Evolutionary conservation across 2,888 invertebrate genomes (phyloP).

Genomic region (Callosobruchus maculatus): DNA sequence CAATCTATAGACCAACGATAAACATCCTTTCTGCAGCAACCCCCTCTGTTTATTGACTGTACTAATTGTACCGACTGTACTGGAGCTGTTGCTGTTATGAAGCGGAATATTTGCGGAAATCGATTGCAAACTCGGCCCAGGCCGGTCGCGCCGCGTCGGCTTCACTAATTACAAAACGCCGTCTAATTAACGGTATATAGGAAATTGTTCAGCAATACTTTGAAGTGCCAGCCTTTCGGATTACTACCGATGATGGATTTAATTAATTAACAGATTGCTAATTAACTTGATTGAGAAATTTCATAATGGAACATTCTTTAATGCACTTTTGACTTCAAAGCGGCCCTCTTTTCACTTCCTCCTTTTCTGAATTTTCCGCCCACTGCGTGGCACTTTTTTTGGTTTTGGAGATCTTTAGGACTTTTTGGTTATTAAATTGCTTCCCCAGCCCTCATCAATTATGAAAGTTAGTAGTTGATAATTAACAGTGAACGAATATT

Average conservation of each 20-base stretch:
- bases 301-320: conserved; percentile 39
- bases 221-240: conserved; percentile 43
- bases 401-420: no score
- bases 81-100: conserved; percentile 26
- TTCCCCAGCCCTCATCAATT: no score
- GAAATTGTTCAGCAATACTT: conserved; percentile 50
- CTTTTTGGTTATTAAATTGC: no score
- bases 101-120: conserved; percentile 45
- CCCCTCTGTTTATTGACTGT: neutral
- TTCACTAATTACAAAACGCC: conserved; percentile 47
- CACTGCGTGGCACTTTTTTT: no score
- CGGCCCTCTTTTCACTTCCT: conserved; percentile 6
- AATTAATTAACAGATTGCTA: conserved; percentile 50
- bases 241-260: conserved; percentile 46
- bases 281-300: conserved; percentile 45
- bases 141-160: conserved; percentile 21
- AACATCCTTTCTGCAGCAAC: no score
- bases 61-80: neutral
- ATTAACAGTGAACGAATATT: no score
- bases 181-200: conserved; percentile 50
- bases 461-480: no score
- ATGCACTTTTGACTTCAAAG: conserved; percentile 35
- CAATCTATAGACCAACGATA: no score
- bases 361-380: conserved; percentile 13
- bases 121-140: conserved; percentile 32